These are phyloP conservation scores for Scrobipalpa costella DNA, from an alignment of 2,888 invertebrate species.

Conservation along the genomic window DNA sequence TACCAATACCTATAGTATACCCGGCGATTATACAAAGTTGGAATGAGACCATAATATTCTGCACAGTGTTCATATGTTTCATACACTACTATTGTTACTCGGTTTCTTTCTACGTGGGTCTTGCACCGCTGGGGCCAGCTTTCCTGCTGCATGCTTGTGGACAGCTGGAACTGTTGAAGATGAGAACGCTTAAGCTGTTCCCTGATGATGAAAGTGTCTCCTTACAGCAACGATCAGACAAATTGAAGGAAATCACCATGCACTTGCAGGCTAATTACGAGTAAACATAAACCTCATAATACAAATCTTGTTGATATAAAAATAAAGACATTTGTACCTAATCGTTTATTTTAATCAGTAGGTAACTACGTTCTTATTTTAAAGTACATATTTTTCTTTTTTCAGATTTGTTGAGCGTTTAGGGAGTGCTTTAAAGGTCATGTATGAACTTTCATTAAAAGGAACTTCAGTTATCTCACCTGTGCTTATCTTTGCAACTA, in stretches of 20 bases:
- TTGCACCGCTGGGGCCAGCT: background rate
- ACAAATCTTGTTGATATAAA: too few relatives aligned
- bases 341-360: too few relatives aligned
- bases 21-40: too few relatives aligned
- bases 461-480: too few relatives aligned
- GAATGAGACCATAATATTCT: background rate
- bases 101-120: background rate
- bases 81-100: background rate
- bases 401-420: too few relatives aligned
- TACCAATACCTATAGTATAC: too few relatives aligned
- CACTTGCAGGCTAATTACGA: background rate
- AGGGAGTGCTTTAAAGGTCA: too few relatives aligned
- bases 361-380: too few relatives aligned
- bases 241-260: background rate
- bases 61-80: background rate
- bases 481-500: too few relatives aligned
- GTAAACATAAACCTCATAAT: background rate
- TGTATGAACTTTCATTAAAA: too few relatives aligned
- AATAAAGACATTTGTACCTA: too few relatives aligned
- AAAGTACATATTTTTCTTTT: too few relatives aligned
- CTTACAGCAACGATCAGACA: background rate
- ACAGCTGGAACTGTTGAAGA: background rate
- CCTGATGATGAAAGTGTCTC: background rate
- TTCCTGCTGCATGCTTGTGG: background rate
- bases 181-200: background rate